These are phyloP conservation scores for Catocala sponsa DNA, from an alignment of 2,888 invertebrate genomes.

Conservation along the genomic window DNA sequence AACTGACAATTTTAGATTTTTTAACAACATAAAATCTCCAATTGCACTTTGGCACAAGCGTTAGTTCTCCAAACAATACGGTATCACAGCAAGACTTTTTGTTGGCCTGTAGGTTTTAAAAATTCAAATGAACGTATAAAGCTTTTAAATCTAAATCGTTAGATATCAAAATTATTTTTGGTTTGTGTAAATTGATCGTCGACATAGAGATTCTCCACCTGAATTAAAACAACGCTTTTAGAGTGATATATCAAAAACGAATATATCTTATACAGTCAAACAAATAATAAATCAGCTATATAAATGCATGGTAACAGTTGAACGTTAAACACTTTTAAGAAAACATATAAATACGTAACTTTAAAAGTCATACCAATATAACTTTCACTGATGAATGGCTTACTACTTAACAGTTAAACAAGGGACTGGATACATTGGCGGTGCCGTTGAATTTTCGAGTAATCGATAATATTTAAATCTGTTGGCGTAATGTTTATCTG, in stretches of 20 bases:
- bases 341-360: conserved; percentile 30
- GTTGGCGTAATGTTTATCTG: conserved; percentile 16
- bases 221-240: too few species aligned
- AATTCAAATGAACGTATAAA: background rate
- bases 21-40: conserved; percentile 1
- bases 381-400: conserved; percentile 26
- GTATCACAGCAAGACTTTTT: background rate
- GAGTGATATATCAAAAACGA: conserved; percentile 22
- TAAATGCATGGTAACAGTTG: conserved; percentile 24
- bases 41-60: conserved; percentile 5
- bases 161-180: background rate
- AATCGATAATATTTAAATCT: conserved; percentile 14
- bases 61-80: background rate
- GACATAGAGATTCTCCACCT: conserved; percentile 21
- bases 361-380: conserved; percentile 29
- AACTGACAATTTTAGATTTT: background rate
- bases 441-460: background rate
- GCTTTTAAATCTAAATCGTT: conserved; percentile 10
- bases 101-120: background rate
- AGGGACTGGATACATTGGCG: background rate
- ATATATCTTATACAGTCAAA: conserved; percentile 40
- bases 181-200: conserved; percentile 5
- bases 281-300: conserved; percentile 39
- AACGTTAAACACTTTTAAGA: conserved; percentile 33
- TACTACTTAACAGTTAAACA: background rate